phyloP scores from a whole-genome alignment of 2,113 vertebrate genomes.

The Bothrops jararaca region DNA sequence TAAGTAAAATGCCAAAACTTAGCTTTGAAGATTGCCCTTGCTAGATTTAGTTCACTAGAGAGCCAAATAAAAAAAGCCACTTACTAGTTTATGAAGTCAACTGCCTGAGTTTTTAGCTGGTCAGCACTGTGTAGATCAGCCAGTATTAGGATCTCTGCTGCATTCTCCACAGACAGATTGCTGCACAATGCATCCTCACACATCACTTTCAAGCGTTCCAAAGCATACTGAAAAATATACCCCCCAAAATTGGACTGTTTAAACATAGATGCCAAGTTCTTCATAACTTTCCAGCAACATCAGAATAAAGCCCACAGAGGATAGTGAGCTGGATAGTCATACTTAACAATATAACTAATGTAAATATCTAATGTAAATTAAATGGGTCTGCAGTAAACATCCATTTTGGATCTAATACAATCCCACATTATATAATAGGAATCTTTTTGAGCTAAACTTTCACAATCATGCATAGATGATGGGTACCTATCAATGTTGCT shows the following conservation, averaged over 20 bases:
- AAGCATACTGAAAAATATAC: conserved; percentile 76
- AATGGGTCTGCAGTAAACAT: background rate
- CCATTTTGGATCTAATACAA: background rate
- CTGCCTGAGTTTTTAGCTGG: conserved; percentile 86
- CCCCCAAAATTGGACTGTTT: background rate
- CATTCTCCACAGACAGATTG: conserved; percentile 93
- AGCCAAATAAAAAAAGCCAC: conserved; percentile 62
- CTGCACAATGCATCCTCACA: conserved; percentile 91
- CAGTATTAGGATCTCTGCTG: conserved; percentile 87
- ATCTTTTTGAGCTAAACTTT: background rate
- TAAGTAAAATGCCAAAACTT: too few relatives aligned
- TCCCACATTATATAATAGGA: background rate
- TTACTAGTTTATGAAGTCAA: conserved; percentile 94
- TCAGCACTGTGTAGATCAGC: conserved; percentile 88
- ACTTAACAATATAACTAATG: background rate
- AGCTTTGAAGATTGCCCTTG: background rate
- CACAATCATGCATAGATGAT: background rate
- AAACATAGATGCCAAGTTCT: background rate
- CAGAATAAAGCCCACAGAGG: background rate
- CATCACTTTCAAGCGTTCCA: conserved; percentile 93
- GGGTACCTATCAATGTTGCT: background rate
- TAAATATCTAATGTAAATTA: background rate
- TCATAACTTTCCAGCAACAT: background rate
- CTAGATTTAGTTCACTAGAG: background rate
- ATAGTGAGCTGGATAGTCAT: background rate